phyloP scores from a whole-genome alignment of 1,140 invertebrate species.

The Meloidogyne hapla region DNA sequence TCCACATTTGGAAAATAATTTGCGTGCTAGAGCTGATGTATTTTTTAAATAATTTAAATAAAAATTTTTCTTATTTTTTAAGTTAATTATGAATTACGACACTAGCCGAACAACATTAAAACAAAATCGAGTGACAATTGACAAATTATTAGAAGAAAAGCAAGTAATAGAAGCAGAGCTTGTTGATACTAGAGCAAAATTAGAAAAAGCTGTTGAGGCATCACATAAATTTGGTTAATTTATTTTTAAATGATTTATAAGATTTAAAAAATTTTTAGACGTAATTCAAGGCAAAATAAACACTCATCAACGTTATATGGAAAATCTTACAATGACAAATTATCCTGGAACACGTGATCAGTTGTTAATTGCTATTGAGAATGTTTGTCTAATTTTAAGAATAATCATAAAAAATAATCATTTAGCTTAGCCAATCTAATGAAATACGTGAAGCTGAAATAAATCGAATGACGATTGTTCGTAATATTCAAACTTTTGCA shows the following conservation, averaged over 20 bases:
- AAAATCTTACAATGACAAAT: not conserved
- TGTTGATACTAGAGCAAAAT: conserved; percentile 6
- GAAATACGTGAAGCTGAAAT: conserved; percentile 31
- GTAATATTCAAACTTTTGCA: conserved; percentile 5
- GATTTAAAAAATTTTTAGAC: not conserved
- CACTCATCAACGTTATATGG: conserved; percentile 14
- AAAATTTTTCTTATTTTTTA: conserved; percentile 6
- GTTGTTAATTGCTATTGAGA: conserved; percentile 3
- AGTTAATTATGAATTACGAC: conserved; percentile 27
- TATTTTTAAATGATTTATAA: conserved; percentile 3
- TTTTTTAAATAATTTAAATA: not conserved
- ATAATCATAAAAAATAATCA: not conserved
- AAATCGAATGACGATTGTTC: conserved; percentile 10
- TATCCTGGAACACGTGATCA: conserved; percentile 16
- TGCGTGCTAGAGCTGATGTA: conserved; percentile 18
- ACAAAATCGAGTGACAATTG: conserved; percentile 25
- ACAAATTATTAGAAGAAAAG: conserved; percentile 15
- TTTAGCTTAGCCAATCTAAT: conserved; percentile 26
- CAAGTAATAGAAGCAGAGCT: conserved; percentile 22
- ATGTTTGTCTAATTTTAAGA: not conserved
- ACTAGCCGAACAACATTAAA: conserved; percentile 30
- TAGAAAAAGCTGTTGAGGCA: conserved; percentile 28
- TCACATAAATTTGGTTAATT: conserved; percentile 29
- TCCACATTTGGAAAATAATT: conserved; percentile 48
- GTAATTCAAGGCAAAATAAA: conserved; percentile 24